Evolutionary conservation across 35 echinoderm and acorn worm genomes (phyloP).

Genomic region (Ptychodera flava): DNA sequence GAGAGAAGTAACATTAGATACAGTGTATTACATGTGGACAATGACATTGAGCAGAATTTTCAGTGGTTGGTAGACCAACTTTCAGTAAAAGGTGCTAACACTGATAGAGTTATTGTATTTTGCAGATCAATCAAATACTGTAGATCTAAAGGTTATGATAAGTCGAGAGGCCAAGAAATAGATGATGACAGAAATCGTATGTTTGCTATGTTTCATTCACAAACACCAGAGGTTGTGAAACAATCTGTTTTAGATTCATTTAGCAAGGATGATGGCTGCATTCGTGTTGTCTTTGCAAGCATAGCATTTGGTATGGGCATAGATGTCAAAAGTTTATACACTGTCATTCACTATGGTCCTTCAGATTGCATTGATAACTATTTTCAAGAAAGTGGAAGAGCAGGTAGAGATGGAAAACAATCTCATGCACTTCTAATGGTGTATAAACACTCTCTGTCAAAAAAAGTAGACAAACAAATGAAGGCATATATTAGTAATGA

Average conservation of each 20-base stretch:
- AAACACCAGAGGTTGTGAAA: constrained; percentile 9
- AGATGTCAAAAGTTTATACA: constrained; percentile 30
- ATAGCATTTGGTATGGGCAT: constrained; percentile 55
- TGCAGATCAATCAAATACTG: not conserved
- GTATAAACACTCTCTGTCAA: constrained; percentile 13
- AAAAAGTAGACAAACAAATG: constrained; percentile 13
- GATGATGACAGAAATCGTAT: not conserved
- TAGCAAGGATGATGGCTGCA: constrained; percentile 12
- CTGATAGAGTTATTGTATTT: not conserved
- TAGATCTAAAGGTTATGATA: constrained; percentile 2
- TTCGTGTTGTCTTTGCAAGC: constrained; percentile 38
- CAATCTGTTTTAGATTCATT: constrained; percentile 27
- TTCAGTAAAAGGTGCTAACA: not conserved
- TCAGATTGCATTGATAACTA: constrained; percentile 33
- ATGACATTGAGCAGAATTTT: not conserved
- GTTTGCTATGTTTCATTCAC: constrained; percentile 23
- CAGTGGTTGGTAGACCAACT: not conserved
- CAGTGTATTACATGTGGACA: not conserved
- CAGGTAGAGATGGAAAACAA: constrained; percentile 31
- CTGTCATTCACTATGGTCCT: constrained; percentile 28
- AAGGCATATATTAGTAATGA: constrained; percentile 15
- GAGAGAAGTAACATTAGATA: not conserved
- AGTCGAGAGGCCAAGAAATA: not conserved
- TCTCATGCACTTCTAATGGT: constrained; percentile 14
- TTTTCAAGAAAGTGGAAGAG: constrained; percentile 37